Conservation (phyloP, 2,113 vertebrate genomes). For the Malurus alboscapulatus region DNA sequence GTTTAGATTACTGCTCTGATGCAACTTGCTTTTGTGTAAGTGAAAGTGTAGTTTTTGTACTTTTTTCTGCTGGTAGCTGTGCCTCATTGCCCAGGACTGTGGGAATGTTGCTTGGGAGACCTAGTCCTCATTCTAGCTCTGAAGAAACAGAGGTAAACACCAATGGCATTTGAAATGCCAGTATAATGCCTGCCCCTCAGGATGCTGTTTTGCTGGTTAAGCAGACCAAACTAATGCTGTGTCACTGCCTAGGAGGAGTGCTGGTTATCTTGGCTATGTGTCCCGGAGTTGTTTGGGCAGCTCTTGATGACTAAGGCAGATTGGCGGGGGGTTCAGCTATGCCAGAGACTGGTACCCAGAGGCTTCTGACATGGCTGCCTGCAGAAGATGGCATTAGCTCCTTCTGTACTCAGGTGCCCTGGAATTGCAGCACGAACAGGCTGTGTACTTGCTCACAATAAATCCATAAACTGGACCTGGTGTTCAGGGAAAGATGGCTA, state of each 20-base stretch:
- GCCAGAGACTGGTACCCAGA: background rate
- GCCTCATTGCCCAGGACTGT: background rate
- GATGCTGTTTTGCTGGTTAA: background rate
- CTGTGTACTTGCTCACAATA: background rate
- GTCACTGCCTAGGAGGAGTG: background rate
- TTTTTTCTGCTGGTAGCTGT: background rate
- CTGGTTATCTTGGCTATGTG: background rate
- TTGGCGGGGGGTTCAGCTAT: background rate
- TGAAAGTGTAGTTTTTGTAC: background rate
- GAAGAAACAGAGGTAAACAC: background rate
- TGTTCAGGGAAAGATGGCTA: background rate
- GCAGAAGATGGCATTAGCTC: background rate
- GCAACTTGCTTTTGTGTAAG: rapidly evolving
- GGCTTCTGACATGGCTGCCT: background rate
- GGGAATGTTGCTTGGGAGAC: background rate
- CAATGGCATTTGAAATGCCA: background rate
- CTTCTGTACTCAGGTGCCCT: background rate
- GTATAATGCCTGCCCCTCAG: background rate
- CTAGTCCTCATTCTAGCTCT: background rate
- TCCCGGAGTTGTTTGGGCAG: background rate
- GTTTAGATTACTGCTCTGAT: background rate
- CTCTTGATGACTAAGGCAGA: background rate
- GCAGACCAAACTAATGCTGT: rapidly evolving
- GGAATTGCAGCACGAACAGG: background rate
- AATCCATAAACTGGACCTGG: background rate